phyloP scores from a whole-genome alignment of 2,888 invertebrate genomes.

The Hemistola chrysoprasaria region DNA sequence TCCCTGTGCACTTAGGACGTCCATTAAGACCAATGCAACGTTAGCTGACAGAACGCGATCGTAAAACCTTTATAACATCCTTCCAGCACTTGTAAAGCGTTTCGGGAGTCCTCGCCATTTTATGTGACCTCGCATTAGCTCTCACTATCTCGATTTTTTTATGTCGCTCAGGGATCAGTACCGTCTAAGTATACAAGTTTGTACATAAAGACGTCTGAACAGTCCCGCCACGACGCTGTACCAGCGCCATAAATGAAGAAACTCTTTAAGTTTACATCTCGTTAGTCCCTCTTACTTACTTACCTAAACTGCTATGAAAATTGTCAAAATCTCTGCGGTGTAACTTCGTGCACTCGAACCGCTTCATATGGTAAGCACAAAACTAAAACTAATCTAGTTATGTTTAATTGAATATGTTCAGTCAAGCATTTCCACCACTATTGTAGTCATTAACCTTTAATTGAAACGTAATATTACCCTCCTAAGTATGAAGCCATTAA shows the following conservation, averaged over 20 bases:
- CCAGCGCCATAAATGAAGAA: slow-evolving; percentile 40
- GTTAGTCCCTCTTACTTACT: slow-evolving; percentile 41
- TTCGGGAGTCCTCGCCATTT: slow-evolving; percentile 70
- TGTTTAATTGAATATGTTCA: slow-evolving; percentile 11
- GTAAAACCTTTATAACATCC: slow-evolving; percentile 82
- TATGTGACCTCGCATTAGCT: slow-evolving; percentile 68
- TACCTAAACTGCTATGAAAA: slow-evolving; percentile 16
- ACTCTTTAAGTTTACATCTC: slow-evolving; percentile 51
- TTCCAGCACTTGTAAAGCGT: slow-evolving; percentile 80
- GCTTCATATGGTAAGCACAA: slow-evolving; percentile 2
- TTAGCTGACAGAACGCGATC: slow-evolving; percentile 76
- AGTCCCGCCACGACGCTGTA: slow-evolving; percentile 25
- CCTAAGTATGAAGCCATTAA: slow-evolving; percentile 17
- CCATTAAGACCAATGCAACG: slow-evolving; percentile 78
- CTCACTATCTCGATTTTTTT: slow-evolving; percentile 53
- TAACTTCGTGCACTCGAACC: slow-evolving; percentile 11
- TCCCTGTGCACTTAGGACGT: slow-evolving; percentile 79
- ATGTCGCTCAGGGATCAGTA: slow-evolving; percentile 44
- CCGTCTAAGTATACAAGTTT: slow-evolving; percentile 49
- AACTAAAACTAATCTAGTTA: slow-evolving; percentile 7
- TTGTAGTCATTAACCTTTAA: slow-evolving; percentile 17
- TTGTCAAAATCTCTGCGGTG: slow-evolving; percentile 16
- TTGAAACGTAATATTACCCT: slow-evolving; percentile 19
- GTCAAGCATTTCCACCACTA: slow-evolving; percentile 6
- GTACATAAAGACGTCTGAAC: slow-evolving; percentile 52